Conservation (phyloP, 1,140 invertebrate species). For the Saccostrea cuccullata region DNA sequence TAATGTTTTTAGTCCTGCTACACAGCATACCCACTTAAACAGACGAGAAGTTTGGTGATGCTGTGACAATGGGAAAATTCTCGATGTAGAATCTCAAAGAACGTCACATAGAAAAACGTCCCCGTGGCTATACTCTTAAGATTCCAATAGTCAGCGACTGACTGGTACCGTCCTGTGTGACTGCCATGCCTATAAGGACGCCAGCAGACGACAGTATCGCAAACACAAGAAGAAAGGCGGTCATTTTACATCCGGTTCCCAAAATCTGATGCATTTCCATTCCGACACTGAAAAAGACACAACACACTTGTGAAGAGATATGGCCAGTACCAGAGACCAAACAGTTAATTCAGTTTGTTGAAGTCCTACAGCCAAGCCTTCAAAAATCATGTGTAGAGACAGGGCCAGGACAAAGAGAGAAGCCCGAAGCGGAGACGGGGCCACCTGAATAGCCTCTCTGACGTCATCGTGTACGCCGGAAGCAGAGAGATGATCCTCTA, state of each 20-base stretch:
- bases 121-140: constrained; percentile 88
- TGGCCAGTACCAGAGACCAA: constrained; percentile 84
- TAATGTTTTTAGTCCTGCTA: constrained; percentile 43
- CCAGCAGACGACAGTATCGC: constrained; percentile 84
- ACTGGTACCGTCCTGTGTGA: constrained; percentile 67
- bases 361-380: constrained; percentile 70
- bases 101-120: constrained; percentile 92
- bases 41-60: constrained; percentile 26
- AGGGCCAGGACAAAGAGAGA: constrained; percentile 68
- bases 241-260: constrained; percentile 71
- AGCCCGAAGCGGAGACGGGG: constrained; percentile 59
- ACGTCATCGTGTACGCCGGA: constrained; percentile 43
- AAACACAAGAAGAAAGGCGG: constrained; percentile 77
- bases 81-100: constrained; percentile 90
- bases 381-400: constrained; percentile 74
- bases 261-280: constrained; percentile 82
- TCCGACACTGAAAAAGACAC: constrained; percentile 88
- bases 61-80: constrained; percentile 67
- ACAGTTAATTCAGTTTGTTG: constrained; percentile 81
- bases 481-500: constrained; percentile 28
- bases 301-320: constrained; percentile 85
- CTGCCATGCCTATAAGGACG: constrained; percentile 81
- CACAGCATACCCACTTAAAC: constrained; percentile 22
- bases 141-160: constrained; percentile 77
- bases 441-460: constrained; percentile 18